These are phyloP conservation scores for Chaetorhynchus papuensis DNA, from an alignment of 2,113 vertebrate genomes.

Conservation along the genomic window DNA sequence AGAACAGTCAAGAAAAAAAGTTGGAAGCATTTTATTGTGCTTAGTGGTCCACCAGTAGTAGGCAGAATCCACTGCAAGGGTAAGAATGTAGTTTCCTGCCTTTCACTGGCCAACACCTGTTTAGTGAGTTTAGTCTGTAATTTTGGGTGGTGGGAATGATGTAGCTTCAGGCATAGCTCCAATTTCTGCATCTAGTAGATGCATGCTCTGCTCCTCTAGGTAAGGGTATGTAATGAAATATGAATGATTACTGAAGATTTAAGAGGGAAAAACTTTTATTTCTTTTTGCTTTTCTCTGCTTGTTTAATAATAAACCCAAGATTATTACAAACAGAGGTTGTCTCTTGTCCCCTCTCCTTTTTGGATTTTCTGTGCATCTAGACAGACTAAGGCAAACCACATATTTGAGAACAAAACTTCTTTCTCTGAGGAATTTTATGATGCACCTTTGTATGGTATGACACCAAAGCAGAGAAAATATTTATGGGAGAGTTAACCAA, in stretches of 20 bases:
- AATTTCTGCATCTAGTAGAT: neutral
- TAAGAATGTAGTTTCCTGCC: neutral
- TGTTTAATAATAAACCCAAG: neutral
- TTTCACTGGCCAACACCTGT: neutral
- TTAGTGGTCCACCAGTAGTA: neutral
- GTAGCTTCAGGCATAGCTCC: neutral
- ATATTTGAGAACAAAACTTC: neutral
- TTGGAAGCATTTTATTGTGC: neutral
- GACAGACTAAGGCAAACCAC: neutral
- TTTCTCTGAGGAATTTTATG: neutral
- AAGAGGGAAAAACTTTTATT: neutral
- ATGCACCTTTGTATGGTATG: neutral
- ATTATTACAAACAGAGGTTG: neutral
- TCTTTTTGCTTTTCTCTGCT: neutral
- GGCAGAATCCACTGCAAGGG: neutral
- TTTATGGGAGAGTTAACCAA: neutral
- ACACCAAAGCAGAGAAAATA: neutral
- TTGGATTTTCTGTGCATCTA: neutral
- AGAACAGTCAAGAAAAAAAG: neutral
- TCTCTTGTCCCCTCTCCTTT: neutral
- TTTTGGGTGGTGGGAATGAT: neutral
- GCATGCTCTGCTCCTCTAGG: neutral
- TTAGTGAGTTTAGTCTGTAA: neutral
- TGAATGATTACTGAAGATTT: neutral
- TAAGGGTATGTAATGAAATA: neutral